These are phyloP conservation scores for Dunckerocampus dactyliophorus DNA, from an alignment of 2,113 vertebrate genomes.

Conservation along the genomic window DNA sequence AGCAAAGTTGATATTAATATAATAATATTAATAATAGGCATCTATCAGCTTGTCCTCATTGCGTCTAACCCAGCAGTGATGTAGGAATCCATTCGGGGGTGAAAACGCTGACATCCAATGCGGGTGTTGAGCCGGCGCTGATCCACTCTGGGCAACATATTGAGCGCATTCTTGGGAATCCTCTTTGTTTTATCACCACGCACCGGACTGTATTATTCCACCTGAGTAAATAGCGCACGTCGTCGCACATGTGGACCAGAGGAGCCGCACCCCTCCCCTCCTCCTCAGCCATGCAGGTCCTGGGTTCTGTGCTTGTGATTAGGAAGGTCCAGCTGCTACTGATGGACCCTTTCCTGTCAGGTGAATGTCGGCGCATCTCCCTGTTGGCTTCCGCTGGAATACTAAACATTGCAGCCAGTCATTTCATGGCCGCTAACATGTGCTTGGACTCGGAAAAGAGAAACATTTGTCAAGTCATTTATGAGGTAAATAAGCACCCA, in stretches of 20 bases:
- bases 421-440: background rate
- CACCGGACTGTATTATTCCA: background rate
- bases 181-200: slow-evolving; percentile 6
- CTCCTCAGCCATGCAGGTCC: too few species aligned
- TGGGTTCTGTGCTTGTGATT: too few species aligned
- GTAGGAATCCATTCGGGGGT: slow-evolving; percentile 3
- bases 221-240: slow-evolving; percentile 5
- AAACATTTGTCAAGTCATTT: too few species aligned
- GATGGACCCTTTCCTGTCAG: background rate
- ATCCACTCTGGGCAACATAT: background rate
- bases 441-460: too few species aligned
- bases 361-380: background rate
- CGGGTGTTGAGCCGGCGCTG: background rate
- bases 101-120: background rate
- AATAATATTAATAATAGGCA: too few species aligned
- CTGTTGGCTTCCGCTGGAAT: background rate
- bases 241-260: background rate
- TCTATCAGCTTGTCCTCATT: too few species aligned
- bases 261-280: background rate
- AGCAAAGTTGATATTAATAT: too few species aligned
- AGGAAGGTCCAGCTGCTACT: background rate
- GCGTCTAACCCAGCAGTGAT: too few species aligned
- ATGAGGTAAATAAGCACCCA: too few species aligned
- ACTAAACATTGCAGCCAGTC: background rate
- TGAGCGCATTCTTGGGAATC: slow-evolving; percentile 9